Percentiles rank a stretch among this genome's conserved stretches.
These are phyloP conservation scores for Polyergus mexicanus DNA, from an alignment of 1,140 invertebrate genomes.

Conservation along the genomic window DNA sequence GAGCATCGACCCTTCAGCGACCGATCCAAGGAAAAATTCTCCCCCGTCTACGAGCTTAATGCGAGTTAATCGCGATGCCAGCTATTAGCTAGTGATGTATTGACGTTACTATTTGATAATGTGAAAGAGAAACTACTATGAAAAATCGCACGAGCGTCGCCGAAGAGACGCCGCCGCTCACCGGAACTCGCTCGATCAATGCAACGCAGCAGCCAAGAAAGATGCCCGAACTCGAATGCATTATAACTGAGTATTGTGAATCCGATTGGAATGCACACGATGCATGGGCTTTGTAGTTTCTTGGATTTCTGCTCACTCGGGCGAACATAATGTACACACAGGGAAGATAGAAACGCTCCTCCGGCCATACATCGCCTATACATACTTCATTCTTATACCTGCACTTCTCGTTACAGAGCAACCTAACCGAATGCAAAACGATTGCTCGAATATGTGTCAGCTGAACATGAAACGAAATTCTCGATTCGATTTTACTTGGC, in stretches of 20 bases:
- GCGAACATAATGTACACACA: constrained; percentile 53
- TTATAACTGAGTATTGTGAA: constrained; percentile 43
- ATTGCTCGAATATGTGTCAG: constrained; percentile 42
- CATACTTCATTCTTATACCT: constrained; percentile 41
- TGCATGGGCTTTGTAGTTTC: constrained; percentile 53
- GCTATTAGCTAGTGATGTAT: constrained; percentile 61
- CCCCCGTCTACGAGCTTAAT: constrained; percentile 57
- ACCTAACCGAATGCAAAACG: constrained; percentile 14
- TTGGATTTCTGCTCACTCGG: constrained; percentile 48
- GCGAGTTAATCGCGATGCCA: constrained; percentile 42
- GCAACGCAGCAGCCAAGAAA: not conserved
- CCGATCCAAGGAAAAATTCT: constrained; percentile 27
- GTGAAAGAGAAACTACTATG: constrained; percentile 25
- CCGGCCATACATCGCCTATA: constrained; percentile 29
- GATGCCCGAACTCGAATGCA: not conserved
- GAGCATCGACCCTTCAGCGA: constrained; percentile 58
- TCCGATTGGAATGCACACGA: constrained; percentile 54
- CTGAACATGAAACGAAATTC: constrained; percentile 54
- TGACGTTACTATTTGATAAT: constrained; percentile 23
- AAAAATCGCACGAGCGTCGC: constrained; percentile 57
- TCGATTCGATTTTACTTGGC: constrained; percentile 40
- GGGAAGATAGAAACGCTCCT: constrained; percentile 50
- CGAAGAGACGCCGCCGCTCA: constrained; percentile 24
- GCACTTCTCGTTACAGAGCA: constrained; percentile 40
- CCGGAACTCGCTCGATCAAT: constrained; percentile 51